These are phyloP conservation scores for Cercopithecus mona DNA, from an alignment of 2,113 vertebrate species.

Conservation along the genomic window DNA sequence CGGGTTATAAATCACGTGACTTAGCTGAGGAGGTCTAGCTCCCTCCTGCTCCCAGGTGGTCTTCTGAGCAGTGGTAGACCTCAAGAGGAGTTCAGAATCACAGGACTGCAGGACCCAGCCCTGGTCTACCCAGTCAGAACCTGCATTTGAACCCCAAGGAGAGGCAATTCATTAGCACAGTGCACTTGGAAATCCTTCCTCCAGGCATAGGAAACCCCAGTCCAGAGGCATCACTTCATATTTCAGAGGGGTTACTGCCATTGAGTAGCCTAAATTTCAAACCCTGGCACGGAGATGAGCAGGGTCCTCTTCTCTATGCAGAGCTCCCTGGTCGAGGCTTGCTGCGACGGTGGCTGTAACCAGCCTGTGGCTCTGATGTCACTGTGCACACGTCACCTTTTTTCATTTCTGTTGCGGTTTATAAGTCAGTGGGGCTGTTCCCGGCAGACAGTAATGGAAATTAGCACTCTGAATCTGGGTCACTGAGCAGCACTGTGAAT, in stretches of 20 bases:
- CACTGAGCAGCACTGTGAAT: rapidly evolving
- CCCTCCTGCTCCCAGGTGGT: rapidly evolving
- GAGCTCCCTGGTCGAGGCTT: not conserved
- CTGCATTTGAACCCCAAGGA: not conserved
- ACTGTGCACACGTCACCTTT: rapidly evolving
- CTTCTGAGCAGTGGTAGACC: too few species aligned
- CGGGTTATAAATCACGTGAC: rapidly evolving
- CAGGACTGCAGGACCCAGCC: not conserved
- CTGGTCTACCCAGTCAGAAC: not conserved
- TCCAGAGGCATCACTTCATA: rapidly evolving
- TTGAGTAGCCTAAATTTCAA: rapidly evolving
- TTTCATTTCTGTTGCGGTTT: not conserved
- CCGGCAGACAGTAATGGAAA: not conserved
- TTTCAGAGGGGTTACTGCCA: rapidly evolving
- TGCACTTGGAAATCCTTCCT: rapidly evolving
- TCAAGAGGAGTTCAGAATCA: rapidly evolving
- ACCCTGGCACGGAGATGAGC: rapidly evolving
- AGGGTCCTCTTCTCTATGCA: too few species aligned
- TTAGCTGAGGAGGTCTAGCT: not conserved
- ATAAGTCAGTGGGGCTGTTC: not conserved
- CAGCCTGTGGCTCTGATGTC: not conserved
- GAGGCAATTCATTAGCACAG: rapidly evolving
- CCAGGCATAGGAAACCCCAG: rapidly evolving
- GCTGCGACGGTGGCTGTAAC: rapidly evolving
- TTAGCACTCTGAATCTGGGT: not conserved